Base-by-base conservation (phyloP, 1,140 invertebrate genomes). In the Myzus persicae region DNA sequence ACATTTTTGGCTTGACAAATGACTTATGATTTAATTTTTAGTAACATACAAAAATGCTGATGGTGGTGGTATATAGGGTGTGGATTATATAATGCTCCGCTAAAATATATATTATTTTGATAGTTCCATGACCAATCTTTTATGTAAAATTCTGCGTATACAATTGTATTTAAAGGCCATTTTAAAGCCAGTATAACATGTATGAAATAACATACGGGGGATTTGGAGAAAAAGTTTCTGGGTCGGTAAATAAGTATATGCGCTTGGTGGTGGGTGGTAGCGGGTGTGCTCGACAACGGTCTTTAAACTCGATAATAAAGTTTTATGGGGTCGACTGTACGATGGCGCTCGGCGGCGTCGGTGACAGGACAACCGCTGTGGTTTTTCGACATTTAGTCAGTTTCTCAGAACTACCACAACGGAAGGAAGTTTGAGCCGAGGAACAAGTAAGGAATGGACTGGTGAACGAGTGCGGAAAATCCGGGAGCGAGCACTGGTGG, bases 241-340 rank as follows among this genome's bases (percentile, higher is more conserved):
- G 4, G 59, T 42, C 11, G 40, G 24, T 40, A 76, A 76, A n/a
- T 76, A 76, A 18, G 59, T 76, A 76, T 36, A 76, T 76, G 11
- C 24, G 14, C 40, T n/a, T n/a, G n/a, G 40, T 11, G 40, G 40
- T 31, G 11, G 38, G 24, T 1, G 81, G 24, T 22, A 42, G 24
- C 38, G 40, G 40, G n/a, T 76, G 59, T 4, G 31, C 14, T 76
- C 82, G 38, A 42, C 82, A 24, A 11, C 40, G 82, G 82, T 84
- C 82, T 42, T 85, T 85, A 85, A 85, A 85, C 40, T 44, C 84
- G 84, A 85, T 44, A 85, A n/a, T 85, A 85, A 85, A 85, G 84
- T 85, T 85, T 85, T 85, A 85, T 40, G 40, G 38, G 40, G 40
- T 44, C 18, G 26, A 44, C 40, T 5, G 24, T 44, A 14, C 40